Evolutionary conservation across 2,113 vertebrate species (phyloP), one percentile per base, ranked within the genome.

Genomic region (Tretioscincus oriximinensis): DNA sequence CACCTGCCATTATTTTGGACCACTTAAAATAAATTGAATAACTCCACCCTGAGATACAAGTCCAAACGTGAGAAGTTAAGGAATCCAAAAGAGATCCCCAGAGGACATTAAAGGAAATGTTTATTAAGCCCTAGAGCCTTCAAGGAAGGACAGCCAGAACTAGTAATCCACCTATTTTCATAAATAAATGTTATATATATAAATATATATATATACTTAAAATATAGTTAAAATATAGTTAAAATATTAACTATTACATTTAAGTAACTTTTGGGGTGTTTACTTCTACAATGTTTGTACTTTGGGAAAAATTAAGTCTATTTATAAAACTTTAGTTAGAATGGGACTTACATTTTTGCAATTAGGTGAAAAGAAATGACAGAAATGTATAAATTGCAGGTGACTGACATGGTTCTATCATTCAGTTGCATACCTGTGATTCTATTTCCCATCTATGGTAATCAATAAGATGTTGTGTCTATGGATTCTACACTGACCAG

Each of bases 41-140:
- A 72, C 89, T 82, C 58, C 83, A 60, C 70, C 87, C 16, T 45
- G 68, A 91, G 69, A 60, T 86, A 87, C 85, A 88, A 89, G 87
- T 86, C 82, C 90, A 73, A 88, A 85, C 90, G 29, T 0, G 87
- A 92, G 89, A 82, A 89, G 83, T 67, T 79, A 20, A 84, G 73
- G 0, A 82, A 83, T 21, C 28, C 16, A 86, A 71, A 81, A 86
- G 87, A 89, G 69, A 76, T 78, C 78, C 66, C 26, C 14, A 88
- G 45, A 31, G 88, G 89, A 88, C 68, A 75, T 60, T 21, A 20
- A 81, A 84, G 74, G 84, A 78, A 88, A 75, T 74, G 5, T 12
- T 70, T 1, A 82, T 51, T 82, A 88, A 88, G 73, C 66, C 87
- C 82, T 2, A 78, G 7, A 29, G 79, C 63, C n/a, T 73, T 81